phyloP scores from a whole-genome alignment of 2,113 vertebrate species.

The Megaceryle maxima region DNA sequence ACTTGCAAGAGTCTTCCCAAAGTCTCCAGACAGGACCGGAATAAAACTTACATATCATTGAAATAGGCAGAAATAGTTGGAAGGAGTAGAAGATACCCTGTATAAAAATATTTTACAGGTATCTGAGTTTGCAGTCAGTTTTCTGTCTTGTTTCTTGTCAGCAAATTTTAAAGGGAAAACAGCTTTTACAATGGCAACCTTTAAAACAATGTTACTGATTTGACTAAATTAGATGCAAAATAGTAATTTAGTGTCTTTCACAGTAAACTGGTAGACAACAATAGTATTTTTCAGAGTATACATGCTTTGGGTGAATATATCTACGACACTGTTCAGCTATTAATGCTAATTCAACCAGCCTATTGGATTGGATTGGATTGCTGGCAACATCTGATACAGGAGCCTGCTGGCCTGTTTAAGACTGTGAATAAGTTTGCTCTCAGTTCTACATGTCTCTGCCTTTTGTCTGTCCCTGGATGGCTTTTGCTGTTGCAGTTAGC shows the following conservation, averaged over 20 bases:
- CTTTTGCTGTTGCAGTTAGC: background rate
- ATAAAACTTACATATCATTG: background rate
- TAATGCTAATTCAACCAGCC: background rate
- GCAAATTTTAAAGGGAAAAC: background rate
- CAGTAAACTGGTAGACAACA: background rate
- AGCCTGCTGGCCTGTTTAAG: background rate
- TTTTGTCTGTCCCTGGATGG: background rate
- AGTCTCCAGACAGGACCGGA: background rate
- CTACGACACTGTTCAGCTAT: background rate
- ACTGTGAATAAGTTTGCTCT: background rate
- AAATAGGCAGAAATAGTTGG: background rate
- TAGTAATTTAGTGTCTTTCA: background rate
- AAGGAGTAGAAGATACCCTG: background rate
- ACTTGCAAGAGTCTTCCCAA: background rate
- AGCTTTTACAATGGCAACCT: background rate
- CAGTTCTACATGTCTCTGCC: background rate
- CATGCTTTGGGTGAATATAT: background rate
- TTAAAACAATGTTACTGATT: background rate
- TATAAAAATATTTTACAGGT: background rate
- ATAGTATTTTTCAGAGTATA: background rate
- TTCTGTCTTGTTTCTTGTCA: background rate
- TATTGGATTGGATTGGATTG: background rate
- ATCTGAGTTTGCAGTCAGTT: background rate
- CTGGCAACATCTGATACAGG: background rate
- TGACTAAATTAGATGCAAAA: background rate